These are phyloP conservation scores for Micropoecilia bifurca DNA, from an alignment of 2,797 vertebrate species.

Conservation along the genomic window DNA sequence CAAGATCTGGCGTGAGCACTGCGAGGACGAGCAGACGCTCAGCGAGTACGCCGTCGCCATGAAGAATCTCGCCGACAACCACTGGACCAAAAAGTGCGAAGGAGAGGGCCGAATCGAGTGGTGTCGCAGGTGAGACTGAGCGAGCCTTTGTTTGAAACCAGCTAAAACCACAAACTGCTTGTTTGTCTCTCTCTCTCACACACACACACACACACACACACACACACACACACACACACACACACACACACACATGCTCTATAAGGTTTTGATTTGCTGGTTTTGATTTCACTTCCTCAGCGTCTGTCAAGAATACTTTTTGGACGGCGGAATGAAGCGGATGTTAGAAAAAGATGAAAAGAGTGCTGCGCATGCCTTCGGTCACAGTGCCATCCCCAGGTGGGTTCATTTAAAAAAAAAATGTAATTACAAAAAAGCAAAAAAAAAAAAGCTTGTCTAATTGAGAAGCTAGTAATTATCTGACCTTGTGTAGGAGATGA, in stretches of 20 bases:
- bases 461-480: too few species aligned
- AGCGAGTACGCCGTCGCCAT: conserved; percentile 98
- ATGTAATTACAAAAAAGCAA: not conserved
- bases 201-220: not conserved
- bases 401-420: conserved; percentile 28
- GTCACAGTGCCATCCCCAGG: conserved; percentile 65
- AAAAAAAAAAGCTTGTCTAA: too few species aligned
- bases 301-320: conserved; percentile 96
- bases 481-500: not conserved
- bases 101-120: conserved; percentile 98
- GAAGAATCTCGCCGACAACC: conserved; percentile 98
- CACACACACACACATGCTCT: not conserved
- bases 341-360: conserved; percentile 96
- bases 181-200: not conserved
- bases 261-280: not conserved
- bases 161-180: not conserved
- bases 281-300: conserved; percentile 70
- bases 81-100: conserved; percentile 94
- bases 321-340: conserved; percentile 94
- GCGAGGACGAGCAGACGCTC: conserved; percentile 95
- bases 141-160: not conserved
- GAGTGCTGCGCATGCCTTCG: conserved; percentile 81
- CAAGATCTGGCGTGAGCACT: conserved; percentile 98
- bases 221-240: not conserved
- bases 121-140: conserved; percentile 90